A percentile compares a stretch with the other conserved stretches of the same genome.
phyloP scores from a whole-genome alignment of 1,140 invertebrate genomes.

The Cherax quadricarinatus region DNA sequence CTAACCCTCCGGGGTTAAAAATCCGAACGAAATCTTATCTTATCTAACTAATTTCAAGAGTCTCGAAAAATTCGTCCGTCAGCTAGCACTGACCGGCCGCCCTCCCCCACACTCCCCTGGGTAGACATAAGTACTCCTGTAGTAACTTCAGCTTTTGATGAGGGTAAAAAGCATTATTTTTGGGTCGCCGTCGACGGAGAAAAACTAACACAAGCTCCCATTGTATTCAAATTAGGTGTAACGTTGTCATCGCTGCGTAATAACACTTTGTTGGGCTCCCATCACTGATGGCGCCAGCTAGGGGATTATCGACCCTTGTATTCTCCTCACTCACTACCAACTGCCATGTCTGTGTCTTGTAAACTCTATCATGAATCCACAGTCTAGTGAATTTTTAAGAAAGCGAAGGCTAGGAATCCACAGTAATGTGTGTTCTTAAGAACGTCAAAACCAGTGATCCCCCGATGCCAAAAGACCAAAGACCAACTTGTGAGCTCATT shows the following conservation, averaged over 20 bases:
- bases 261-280: conserved; percentile 27
- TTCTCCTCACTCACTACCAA: background rate
- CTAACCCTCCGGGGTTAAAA: no score
- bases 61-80: no score
- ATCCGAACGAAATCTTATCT: no score
- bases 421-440: background rate
- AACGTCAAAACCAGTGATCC: background rate
- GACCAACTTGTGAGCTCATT: no score
- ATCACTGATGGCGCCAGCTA: background rate
- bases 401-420: background rate
- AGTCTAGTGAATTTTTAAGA: background rate
- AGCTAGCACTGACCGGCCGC: no score
- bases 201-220: conserved; percentile 21
- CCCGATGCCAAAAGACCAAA: background rate
- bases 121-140: no score
- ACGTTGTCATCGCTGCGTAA: conserved; percentile 51
- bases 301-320: background rate
- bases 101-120: no score
- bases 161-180: no score
- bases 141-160: no score
- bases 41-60: no score
- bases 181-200: background rate
- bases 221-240: conserved; percentile 66
- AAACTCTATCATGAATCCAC: no score
- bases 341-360: no score